phyloP scores from a whole-genome alignment of 1,140 invertebrate genomes.

The Diploscapter pachys region DNA sequence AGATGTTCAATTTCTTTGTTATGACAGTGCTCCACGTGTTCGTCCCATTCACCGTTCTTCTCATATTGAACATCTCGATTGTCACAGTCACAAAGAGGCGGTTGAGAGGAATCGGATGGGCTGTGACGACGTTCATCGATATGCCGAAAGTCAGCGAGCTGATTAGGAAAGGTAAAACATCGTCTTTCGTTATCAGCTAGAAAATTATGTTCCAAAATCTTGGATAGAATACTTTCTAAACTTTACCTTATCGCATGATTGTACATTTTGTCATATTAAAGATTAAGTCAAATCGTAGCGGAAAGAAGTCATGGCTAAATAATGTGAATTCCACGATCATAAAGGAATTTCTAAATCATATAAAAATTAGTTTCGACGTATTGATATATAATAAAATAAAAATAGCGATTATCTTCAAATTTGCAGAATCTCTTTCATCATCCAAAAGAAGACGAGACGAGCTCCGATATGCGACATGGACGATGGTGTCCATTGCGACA shows the following conservation, averaged over 20 bases:
- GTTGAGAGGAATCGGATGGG: constrained; percentile 26
- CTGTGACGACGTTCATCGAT: constrained; percentile 34
- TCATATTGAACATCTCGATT: constrained; percentile 42
- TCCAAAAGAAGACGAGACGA: constrained; percentile 38
- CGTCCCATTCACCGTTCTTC: constrained; percentile 44
- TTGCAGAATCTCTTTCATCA: constrained; percentile 42
- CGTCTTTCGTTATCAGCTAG: neutral
- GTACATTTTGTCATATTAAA: neutral
- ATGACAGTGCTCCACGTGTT: constrained; percentile 45
- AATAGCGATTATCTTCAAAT: neutral
- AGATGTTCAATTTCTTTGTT: constrained; percentile 47
- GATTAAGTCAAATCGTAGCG: neutral
- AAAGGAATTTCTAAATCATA: neutral
- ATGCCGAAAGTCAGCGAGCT: constrained; percentile 42
- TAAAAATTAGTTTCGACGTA: neutral
- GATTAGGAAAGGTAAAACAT: constrained; percentile 17
- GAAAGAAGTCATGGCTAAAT: neutral
- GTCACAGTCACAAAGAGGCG: constrained; percentile 45
- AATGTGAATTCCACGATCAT: neutral
- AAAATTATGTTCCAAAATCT: neutral
- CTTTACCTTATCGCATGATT: neutral
- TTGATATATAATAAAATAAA: neutral
- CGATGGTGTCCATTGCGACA: constrained; percentile 40
- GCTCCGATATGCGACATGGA: constrained; percentile 43
- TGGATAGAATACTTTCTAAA: neutral